Base-by-base conservation (phyloP, 2,888 invertebrate genomes). In the Coelopa pilipes region DNA sequence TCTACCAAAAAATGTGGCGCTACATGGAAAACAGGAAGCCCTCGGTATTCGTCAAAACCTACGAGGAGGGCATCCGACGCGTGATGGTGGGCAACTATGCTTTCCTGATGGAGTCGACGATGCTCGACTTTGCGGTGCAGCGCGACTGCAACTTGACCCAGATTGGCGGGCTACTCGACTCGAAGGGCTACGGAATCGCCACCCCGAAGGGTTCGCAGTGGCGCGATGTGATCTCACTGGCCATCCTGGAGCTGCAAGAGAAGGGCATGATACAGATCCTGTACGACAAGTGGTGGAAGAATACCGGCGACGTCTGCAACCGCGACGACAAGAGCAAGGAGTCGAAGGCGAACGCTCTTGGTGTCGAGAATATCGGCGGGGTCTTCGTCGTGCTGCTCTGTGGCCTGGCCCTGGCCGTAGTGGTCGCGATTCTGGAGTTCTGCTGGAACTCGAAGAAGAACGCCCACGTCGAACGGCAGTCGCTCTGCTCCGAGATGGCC, bases 261-360 rank as follows among this genome's bases (percentile, higher is more conserved):
- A 96, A 96, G 82, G 98, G 98, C 0, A 93, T 93, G 63, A 95
- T 96, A 78, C 96, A 96, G 89, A 94, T 96, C 79, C 88, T 98
- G 73, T 97, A 98, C 86, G 97, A 97, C 85, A 98, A 97, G 86
- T 99, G 98, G 98, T 99, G 98, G 98, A 96, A 97, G 88, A 96
- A 96, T 83, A 96, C 96, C 0, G 96, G 96, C 0, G 95, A 96
- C 81, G 94, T 94, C 0, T 97, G 97, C 85, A 95, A 94, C 80
- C 89, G 96, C 70, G 95, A 96, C 79, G 94, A 94, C 81, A 93
- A 93, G 84, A 94, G 93, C 80, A 97, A 94, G 81, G 96, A 97
- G 81, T 94, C 95, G 73, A 97, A 97, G 86, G 97, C 98, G 0
- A 97, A 94, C 84, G 95, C 97, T 0, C 89, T 98, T 15, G 97